Conservation (phyloP, 2,797 vertebrate genomes). For the Coranthus polyacanthus region DNA sequence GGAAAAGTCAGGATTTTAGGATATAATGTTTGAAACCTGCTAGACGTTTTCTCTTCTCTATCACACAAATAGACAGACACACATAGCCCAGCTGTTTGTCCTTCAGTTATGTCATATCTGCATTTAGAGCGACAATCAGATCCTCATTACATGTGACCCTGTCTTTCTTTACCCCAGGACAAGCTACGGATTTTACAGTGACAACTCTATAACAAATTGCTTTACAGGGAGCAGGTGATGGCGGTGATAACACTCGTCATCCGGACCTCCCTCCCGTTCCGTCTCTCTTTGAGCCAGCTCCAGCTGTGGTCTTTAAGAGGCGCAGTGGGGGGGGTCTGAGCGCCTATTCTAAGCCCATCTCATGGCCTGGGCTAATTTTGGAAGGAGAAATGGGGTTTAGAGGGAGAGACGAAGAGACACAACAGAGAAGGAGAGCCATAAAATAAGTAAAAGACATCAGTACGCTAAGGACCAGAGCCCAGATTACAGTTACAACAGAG, state of each 20-base stretch:
- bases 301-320: constrained; percentile 76
- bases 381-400: constrained; percentile 36
- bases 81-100: constrained; percentile 64
- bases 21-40: background rate
- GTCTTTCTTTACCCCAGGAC: constrained; percentile 77
- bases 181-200: constrained; percentile 78
- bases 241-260: constrained; percentile 61
- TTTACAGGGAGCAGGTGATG: constrained; percentile 79
- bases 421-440: constrained; percentile 18
- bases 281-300: constrained; percentile 66
- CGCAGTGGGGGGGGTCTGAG: constrained; percentile 39
- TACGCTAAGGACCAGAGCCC: background rate
- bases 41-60: background rate
- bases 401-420: constrained; percentile 26
- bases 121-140: constrained; percentile 56
- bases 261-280: constrained; percentile 41
- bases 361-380: constrained; percentile 73
- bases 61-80: constrained; percentile 19
- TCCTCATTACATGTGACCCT: constrained; percentile 77
- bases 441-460: constrained; percentile 12
- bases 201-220: constrained; percentile 83
- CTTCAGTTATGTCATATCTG: constrained; percentile 68
- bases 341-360: constrained; percentile 71
- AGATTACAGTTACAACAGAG: background rate
- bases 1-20: no score